Conservation (phyloP, 2,888 invertebrate species). For the Meta bourneti region DNA sequence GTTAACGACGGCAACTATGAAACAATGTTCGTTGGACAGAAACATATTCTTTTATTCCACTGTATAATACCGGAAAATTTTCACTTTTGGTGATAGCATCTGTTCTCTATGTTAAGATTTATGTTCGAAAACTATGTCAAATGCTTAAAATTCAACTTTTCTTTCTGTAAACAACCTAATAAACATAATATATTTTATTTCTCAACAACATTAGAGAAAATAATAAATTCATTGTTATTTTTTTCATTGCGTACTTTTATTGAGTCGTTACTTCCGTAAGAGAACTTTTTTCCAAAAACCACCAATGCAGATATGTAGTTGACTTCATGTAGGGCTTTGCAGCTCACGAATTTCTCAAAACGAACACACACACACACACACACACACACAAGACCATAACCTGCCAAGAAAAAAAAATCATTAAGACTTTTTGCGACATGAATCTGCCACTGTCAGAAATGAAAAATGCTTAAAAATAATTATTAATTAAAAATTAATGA, state of each 20-base stretch:
- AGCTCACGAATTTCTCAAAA: too few species aligned
- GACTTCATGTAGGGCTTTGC: too few species aligned
- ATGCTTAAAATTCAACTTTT: neutral
- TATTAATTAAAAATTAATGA: neutral
- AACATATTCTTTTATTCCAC: constrained; percentile 17
- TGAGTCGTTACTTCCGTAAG: neutral
- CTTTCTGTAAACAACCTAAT: neutral
- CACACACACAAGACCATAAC: too few species aligned
- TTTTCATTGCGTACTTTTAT: constrained; percentile 36
- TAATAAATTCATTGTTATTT: constrained; percentile 56
- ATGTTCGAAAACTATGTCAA: neutral
- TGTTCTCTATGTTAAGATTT: neutral
- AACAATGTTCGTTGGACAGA: neutral
- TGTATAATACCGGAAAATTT: constrained; percentile 6
- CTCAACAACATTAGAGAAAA: constrained; percentile 6
- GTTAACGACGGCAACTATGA: constrained; percentile 3
- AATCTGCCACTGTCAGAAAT: neutral
- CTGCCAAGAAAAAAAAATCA: too few species aligned
- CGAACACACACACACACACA: too few species aligned
- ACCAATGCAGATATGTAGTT: too few species aligned
- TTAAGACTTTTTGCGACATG: neutral
- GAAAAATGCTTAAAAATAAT: neutral
- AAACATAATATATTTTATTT: neutral
- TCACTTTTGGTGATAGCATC: neutral
- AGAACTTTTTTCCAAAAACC: neutral